Conservation (phyloP, 2,888 invertebrate species). For the Aleiodes alternator region DNA sequence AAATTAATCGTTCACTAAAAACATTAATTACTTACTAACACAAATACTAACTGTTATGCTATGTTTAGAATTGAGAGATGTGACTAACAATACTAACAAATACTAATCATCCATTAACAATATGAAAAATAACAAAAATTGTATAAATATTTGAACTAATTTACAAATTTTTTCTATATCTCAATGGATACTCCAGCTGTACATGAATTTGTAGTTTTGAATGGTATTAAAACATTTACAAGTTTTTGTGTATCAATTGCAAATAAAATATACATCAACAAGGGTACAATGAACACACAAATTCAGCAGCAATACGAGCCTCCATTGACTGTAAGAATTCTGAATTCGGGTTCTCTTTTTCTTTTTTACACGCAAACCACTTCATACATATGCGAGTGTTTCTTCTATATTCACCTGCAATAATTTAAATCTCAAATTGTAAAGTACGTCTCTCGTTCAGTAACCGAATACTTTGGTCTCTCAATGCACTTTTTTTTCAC, state of each 20-base stretch:
- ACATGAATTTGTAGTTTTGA: neutral
- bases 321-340: slow-evolving; percentile 6
- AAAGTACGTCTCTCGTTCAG: slow-evolving; percentile 35
- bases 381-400: slow-evolving; percentile 34
- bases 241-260: slow-evolving; percentile 6
- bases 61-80: slow-evolving; percentile 33
- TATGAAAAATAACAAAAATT: neutral
- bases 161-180: neutral
- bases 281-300: slow-evolving; percentile 14
- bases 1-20: slow-evolving; percentile 14
- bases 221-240: neutral
- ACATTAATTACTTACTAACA: slow-evolving; percentile 34
- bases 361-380: slow-evolving; percentile 2
- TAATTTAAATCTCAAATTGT: slow-evolving; percentile 35
- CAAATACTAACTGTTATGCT: slow-evolving; percentile 36
- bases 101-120: slow-evolving; percentile 26
- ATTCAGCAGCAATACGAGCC: slow-evolving; percentile 9
- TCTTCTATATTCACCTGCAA: slow-evolving; percentile 39
- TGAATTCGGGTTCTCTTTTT: neutral
- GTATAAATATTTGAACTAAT: neutral
- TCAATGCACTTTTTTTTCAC: slow-evolving; percentile 44
- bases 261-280: slow-evolving; percentile 30
- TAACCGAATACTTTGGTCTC: slow-evolving; percentile 61
- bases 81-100: slow-evolving; percentile 23
- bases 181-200: neutral